Base-by-base conservation (phyloP, 2,888 invertebrate genomes). In the Drosophila infuscata region DNA sequence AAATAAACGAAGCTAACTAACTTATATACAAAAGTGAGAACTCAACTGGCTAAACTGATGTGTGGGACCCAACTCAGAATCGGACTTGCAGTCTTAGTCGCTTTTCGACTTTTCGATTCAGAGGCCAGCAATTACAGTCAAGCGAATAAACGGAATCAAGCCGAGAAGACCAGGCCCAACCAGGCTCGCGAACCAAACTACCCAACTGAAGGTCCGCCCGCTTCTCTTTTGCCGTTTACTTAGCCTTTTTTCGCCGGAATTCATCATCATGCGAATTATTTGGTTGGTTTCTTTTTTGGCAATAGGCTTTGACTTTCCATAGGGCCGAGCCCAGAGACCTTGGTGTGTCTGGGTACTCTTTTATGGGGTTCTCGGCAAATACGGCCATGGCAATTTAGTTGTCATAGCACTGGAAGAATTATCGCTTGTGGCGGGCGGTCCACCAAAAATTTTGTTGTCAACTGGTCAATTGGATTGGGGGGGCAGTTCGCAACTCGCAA, bases 361-460 rank as follows among this genome's bases (percentile, higher is more conserved):
- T 69, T 52, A 68, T 58, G 70, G 48, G 35, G 51, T 65, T 63
- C 73, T 85, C 66, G 75, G 81, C 85, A 85, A 86, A 88, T 87
- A 84, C 87, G 88, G 82, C 82, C 84, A 79, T 89, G 89, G 83
- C 91, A 92, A 92, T 92, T 92, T 92, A 92, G 92, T 92, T 92
- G 91, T 92, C 92, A 92, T 91, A 92, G 91, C 90, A 88, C 82
- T 75, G 85, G 66, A 92, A 91, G 91, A 92, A 91, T 92, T 92
- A 92, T 92, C 91, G 91, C 92, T 92, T 92, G 92, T 91, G 91
- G 91, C 91, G 87, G 84, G 87, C 84, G 89, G 82, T 74, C 78
- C 86, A 80, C 86, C 86, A 82, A 92, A 91, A 91, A 92, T 92
- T 91, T 92, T 92, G 91, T 92, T 92, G 92, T 92, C 91, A 92